These are phyloP conservation scores for Dermochelys coriacea DNA, from an alignment of 2,797 vertebrate species.

Conservation along the genomic window DNA sequence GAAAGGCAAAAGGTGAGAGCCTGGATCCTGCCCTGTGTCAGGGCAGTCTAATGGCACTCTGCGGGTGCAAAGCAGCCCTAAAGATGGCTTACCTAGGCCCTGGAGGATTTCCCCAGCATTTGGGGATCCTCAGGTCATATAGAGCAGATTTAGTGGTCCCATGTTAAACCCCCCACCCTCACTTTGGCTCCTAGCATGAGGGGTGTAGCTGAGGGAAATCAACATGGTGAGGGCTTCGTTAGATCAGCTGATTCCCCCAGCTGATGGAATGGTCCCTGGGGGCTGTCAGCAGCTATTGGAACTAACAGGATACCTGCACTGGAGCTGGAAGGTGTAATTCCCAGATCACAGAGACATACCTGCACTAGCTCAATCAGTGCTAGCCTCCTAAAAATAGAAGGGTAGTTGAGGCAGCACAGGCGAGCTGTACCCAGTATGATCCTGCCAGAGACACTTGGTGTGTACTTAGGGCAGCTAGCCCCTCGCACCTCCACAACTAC, in stretches of 20 bases:
- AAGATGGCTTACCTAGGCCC: neutral
- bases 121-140: neutral
- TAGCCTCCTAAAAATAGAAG: neutral
- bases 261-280: neutral
- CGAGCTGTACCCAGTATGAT: neutral
- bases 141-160: neutral
- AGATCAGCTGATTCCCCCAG: neutral
- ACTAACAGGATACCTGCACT: neutral
- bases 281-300: neutral
- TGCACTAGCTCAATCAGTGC: neutral
- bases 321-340: no score
- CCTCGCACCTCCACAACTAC: neutral
- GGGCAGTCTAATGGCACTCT: neutral
- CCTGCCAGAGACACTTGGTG: neutral
- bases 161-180: neutral
- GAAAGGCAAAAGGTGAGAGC: neutral
- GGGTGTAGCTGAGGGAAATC: neutral
- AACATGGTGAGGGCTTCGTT: neutral
- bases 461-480: neutral
- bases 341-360: neutral
- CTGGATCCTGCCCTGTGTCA: neutral
- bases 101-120: neutral
- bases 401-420: no score
- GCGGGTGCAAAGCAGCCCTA: neutral
- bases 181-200: neutral